Base-by-base conservation (phyloP, 2,797 vertebrate genomes). In the Anguilla marmorata region DNA sequence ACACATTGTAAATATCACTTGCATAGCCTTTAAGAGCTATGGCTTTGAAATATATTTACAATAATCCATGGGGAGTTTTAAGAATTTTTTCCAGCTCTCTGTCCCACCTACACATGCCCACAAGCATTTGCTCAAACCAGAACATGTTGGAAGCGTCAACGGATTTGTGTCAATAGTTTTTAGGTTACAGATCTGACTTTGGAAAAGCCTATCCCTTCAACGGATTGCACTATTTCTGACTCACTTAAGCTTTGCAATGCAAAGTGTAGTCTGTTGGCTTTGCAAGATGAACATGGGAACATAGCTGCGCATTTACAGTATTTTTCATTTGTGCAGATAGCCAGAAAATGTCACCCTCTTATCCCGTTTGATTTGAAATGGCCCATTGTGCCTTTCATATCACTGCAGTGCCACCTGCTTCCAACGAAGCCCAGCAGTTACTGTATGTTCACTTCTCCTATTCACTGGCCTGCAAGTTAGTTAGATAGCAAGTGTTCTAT, bases 101-200 rank as follows among this genome's bases (percentile, higher is more conserved):
- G 6, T 48, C 21, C 79, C 79, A 50, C 45, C 45, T 82, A 82
- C 79, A 82, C 45, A 82, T 82, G 79, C 79, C 79, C 79, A 82
- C 79, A 11, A 50, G 79, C 79, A 50, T 82, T n/a, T 45, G 41
- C 45, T 21, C 16, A 80, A 21, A 21, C 5, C 79, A 48, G 19
- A 48, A 48, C 45, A 11, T 19, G 24, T 21, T 45, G 79, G 41
- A 82, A n/a, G 45, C 45, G 9, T 16, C 45, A 24, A 9, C 9
- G n/a, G 41, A 82, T n/a, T 12, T 50, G 21, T 48, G 19, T 50
- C 21, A 82, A 45, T 21, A 50, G 33, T n/a, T 48, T 50, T 48
- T 48, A 50, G 21, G 41, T 82, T 82, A n/a, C 41, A 48, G n/a
- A n/a, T 82, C 79, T 27, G 45, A n/a, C n/a, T 48, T 50, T 27